Base-by-base conservation (phyloP, 2,888 invertebrate species). In the Scelioninae gen. 1 region DNA sequence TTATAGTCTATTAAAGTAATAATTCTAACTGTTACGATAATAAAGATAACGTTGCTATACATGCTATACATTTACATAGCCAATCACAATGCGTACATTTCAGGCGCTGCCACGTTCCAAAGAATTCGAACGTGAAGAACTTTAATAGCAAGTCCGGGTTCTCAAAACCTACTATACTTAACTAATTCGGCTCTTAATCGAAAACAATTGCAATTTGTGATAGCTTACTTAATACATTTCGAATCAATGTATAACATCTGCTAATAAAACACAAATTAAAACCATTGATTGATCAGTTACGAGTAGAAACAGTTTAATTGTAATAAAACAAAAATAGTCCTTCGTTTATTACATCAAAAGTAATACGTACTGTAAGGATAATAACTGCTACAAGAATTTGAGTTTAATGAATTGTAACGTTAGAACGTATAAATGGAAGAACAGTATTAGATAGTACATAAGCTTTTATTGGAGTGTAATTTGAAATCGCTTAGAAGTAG, bases 401-500 rank as follows among this genome's bases (percentile, higher is more conserved):
- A 47, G 79, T 66, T 58, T 72, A 79, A 78, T 78, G 78, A 78
- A 79, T 72, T 72, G 79, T 72, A 79, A 79, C 79, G 66, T 72
- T 72, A 38, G 56, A 40, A 58, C 34, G 51, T 66, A 65, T 51
- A 60, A 79, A 72, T 51, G 47, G 23, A 60, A 32, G 79, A 66
- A 56, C 34, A 29, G 29, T 72, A 45, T n/a, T n/a, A n/a, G n/a
- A n/a, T n/a, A n/a, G n/a, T n/a, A n/a, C 66, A 56, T 49, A 66
- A 79, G 72, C 66, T 60, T 72, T 79, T 79, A 79, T 79, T 53
- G 60, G 9, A 72, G 47, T 65, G 78, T 29, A 71, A 78, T 72
- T 78, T 66, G 15, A 60, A 65, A 66, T 53, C 53, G 72, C 53
- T 79, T 72, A 79, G 45, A 72, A 65, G 32, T 58, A 49, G 60